These are phyloP conservation scores for Anastatus disparis DNA, from an alignment of 1,140 invertebrate species.

Conservation along the genomic window DNA sequence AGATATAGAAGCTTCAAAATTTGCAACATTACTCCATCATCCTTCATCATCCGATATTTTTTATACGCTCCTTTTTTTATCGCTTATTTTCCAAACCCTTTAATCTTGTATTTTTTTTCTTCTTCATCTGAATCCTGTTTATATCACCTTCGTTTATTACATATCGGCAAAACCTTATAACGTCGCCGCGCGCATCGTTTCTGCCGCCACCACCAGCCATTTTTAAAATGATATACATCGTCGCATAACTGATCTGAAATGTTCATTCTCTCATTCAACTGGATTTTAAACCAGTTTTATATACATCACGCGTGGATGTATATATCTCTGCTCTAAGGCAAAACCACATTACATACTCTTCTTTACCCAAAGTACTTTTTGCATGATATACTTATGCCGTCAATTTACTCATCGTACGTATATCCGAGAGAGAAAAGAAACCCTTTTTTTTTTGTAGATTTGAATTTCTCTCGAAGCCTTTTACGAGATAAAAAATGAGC, in stretches of 20 bases:
- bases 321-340: slow-evolving; percentile 44
- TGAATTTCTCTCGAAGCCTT: background rate
- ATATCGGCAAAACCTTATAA: no score
- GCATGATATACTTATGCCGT: slow-evolving; percentile 42
- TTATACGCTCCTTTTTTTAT: no score
- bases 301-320: background rate
- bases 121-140: no score
- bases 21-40: no score
- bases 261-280: no score
- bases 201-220: no score
- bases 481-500: background rate
- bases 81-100: background rate
- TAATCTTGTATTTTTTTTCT: no score
- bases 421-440: background rate
- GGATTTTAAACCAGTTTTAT: background rate
- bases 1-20: no score
- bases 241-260: background rate
- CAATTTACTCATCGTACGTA: slow-evolving; percentile 52
- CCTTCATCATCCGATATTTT: no score
- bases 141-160: no score
- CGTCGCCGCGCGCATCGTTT: background rate
- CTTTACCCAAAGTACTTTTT: slow-evolving; percentile 48
- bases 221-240: slow-evolving; percentile 7
- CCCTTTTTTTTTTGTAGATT: background rate
- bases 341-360: slow-evolving; percentile 52